Percentiles rank a stretch among this genome's conserved stretches.
Evolutionary conservation across 2,797 vertebrate genomes (phyloP).

Genomic region (Echeneis naucrates): DNA sequence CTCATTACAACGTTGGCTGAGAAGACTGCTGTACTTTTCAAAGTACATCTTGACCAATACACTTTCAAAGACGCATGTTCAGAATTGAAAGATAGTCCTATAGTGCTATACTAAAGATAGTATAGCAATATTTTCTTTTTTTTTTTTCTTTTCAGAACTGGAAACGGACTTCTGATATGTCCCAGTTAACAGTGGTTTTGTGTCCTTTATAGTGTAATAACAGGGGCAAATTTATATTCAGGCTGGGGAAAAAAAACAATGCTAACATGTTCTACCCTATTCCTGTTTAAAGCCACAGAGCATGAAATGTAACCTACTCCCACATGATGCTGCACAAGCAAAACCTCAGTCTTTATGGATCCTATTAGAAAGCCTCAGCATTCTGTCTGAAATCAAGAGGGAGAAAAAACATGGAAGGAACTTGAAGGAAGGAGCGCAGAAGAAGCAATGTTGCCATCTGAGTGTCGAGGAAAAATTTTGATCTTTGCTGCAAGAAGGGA

Average conservation of each 20-base stretch:
- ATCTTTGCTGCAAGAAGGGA: slow-evolving; percentile 30
- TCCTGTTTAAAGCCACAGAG: slow-evolving; percentile 51
- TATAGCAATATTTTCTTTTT: not conserved
- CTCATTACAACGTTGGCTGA: not conserved
- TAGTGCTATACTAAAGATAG: too few species aligned
- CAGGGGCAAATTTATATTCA: slow-evolving; percentile 36
- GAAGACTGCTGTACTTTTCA: slow-evolving; percentile 1
- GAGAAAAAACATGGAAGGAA: not conserved
- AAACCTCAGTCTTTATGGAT: slow-evolving; percentile 49
- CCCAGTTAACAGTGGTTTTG: slow-evolving; percentile 5
- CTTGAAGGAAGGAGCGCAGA: not conserved
- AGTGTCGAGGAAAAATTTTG: slow-evolving; percentile 35
- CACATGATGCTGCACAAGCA: slow-evolving; percentile 28
- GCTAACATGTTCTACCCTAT: slow-evolving; percentile 46
- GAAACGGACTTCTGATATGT: slow-evolving; percentile 4
- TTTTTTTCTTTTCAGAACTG: not conserved
- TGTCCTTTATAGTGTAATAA: slow-evolving; percentile 35
- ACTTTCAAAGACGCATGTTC: not conserved
- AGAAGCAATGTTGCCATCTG: slow-evolving; percentile 5
- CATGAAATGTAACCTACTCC: slow-evolving; percentile 60
- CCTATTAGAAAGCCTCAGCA: slow-evolving; percentile 53
- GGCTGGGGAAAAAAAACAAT: slow-evolving; percentile 24
- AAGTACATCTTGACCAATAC: not conserved
- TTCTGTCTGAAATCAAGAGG: slow-evolving; percentile 23
- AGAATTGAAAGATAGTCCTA: slow-evolving; percentile 2